Evolutionary conservation across 2,797 vertebrate genomes (phyloP).

Genomic region (Hybognathus amarus): DNA sequence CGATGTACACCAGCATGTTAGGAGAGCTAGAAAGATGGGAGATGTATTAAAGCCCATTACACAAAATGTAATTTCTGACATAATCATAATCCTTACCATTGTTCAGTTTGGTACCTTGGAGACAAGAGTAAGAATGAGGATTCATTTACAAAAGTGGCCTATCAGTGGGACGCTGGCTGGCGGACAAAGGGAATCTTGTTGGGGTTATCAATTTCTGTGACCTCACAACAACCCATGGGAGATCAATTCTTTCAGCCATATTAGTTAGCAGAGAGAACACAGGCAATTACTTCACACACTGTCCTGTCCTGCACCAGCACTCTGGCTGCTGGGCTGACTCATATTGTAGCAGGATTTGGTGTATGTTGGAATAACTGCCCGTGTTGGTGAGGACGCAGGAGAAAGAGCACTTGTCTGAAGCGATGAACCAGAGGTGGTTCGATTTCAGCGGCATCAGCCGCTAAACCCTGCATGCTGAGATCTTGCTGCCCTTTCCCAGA

Average conservation of each 20-base stretch:
- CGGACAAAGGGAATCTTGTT: constrained; percentile 84
- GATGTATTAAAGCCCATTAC: constrained; percentile 91
- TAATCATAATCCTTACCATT: constrained; percentile 89
- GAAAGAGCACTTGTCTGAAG: constrained; percentile 23
- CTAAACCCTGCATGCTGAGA: constrained; percentile 78
- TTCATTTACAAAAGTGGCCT: constrained; percentile 88
- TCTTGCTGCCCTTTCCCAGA: constrained; percentile 75
- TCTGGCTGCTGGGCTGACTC: background rate
- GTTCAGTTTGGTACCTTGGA: constrained; percentile 90
- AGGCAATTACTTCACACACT: constrained; percentile 46
- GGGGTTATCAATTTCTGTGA: constrained; percentile 93
- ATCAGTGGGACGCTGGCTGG: constrained; percentile 79
- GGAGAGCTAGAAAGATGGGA: constrained; percentile 76
- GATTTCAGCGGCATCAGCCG: constrained; percentile 81
- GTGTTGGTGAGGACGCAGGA: constrained; percentile 59
- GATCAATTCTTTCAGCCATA: constrained; percentile 82
- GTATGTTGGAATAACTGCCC: constrained; percentile 64
- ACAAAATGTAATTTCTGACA: constrained; percentile 91
- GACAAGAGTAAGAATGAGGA: constrained; percentile 91
- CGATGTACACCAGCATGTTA: constrained; percentile 70
- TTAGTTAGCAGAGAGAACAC: constrained; percentile 63
- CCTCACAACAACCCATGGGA: constrained; percentile 83
- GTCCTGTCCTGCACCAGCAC: constrained; percentile 11
- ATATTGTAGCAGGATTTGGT: constrained; percentile 70
- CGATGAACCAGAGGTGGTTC: constrained; percentile 73